Base-by-base conservation (phyloP, 2,888 invertebrate genomes). In the Heliconius aoede region DNA sequence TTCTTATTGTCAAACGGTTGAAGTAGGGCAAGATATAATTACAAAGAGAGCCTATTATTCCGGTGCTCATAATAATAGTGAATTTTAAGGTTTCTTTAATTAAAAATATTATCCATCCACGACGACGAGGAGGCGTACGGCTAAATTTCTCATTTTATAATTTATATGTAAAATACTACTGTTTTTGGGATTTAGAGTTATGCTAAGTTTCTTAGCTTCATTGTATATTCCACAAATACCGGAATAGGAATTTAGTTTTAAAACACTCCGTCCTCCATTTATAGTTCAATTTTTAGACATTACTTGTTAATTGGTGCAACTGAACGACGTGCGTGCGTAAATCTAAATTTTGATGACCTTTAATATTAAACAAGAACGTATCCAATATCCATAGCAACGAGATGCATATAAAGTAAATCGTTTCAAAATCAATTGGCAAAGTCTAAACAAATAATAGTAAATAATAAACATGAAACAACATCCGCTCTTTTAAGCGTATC, bases 401-500 rank as follows among this genome's bases (percentile, higher is more conserved):
- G 9, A 46, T 67, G 18, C 26, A 67, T 26, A 30, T 62, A 26
- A 46, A 68, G 9, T 40, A 46, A 13, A 36, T 64, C 67, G 11
- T 67, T 46, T 67, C 28, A 46, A 26, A 46, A 67, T 26, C 24
- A 13, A 67, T 46, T 26, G 67, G 40, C 67, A 46, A 28, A 46
- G 68, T 28, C 28, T 36, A 68, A 69, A 32, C 58, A 32, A 32
- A 71, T 32, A 36, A 36, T 8, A 71, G 67, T 68, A 21, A 46
- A 72, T 72, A n/a, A n/a, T 72, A 28, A n/a, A 62, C 30, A 62
- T 36, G 58, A n/a, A 65, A 32, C 26, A 65, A 65, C 40, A 36
- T 65, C 11, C 55, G 46, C 15, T 32, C 32, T 30, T 40, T 60
- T n/a, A 61, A 51, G 32, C 46, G 40, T 62, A 75, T 75, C 60